phyloP scores from a whole-genome alignment of 2,113 vertebrate genomes.

The Polypterus bichir region DNA sequence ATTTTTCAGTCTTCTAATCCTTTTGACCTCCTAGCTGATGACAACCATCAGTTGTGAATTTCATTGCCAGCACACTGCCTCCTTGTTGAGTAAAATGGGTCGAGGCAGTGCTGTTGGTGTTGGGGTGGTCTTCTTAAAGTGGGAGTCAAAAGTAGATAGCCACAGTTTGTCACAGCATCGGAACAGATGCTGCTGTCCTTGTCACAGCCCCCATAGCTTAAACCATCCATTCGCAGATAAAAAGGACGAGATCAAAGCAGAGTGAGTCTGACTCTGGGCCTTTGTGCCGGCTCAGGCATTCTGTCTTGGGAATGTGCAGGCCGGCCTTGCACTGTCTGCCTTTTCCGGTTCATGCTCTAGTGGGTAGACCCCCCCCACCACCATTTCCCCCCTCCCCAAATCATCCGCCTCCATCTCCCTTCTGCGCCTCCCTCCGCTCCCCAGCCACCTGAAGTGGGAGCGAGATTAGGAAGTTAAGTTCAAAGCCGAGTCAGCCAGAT shows the following conservation, averaged over 20 bases:
- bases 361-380: constrained; percentile 2
- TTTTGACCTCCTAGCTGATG: too few species aligned
- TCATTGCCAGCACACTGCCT: too few species aligned
- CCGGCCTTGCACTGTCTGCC: constrained; percentile 7
- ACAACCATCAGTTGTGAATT: too few species aligned
- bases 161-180: too few species aligned
- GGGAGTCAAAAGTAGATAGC: too few species aligned
- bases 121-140: too few species aligned
- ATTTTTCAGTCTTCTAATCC: too few species aligned
- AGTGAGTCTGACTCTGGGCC: constrained; percentile 11
- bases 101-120: too few species aligned
- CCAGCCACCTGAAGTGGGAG: constrained; percentile 36
- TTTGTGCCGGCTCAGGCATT: constrained; percentile 8
- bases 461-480: constrained; percentile 37
- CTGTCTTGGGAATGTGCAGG: constrained; percentile 1
- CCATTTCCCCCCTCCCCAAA: background rate
- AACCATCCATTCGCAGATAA: too few species aligned
- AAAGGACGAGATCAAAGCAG: constrained; percentile 36
- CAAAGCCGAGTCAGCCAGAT: constrained; percentile 26
- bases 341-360: constrained; percentile 18
- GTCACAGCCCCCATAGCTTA: too few species aligned
- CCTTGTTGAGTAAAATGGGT: too few species aligned
- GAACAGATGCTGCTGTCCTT: too few species aligned
- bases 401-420: background rate
- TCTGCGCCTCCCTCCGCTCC: background rate